phyloP scores from a whole-genome alignment of 2,888 invertebrate genomes.

The Chrysina gloriosa region DNA sequence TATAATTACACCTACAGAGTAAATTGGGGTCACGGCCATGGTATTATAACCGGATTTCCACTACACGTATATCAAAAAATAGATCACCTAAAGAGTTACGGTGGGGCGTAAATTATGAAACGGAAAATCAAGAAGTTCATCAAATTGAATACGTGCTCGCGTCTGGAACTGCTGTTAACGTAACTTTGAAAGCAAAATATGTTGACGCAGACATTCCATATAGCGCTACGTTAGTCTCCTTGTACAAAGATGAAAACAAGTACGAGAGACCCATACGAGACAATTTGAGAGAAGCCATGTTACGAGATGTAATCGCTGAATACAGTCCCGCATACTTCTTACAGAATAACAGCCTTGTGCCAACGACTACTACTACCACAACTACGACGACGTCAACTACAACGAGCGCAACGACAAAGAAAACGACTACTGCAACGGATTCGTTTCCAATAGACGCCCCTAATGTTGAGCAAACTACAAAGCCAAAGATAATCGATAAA shows the following conservation, averaged over 20 bases:
- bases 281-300: slow-evolving; percentile 73
- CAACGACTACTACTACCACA: slow-evolving; percentile 77
- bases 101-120: slow-evolving; percentile 73
- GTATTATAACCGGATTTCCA: slow-evolving; percentile 77
- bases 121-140: slow-evolving; percentile 69
- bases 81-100: slow-evolving; percentile 66
- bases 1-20: slow-evolving; percentile 78
- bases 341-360: slow-evolving; percentile 80
- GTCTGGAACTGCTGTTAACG: slow-evolving; percentile 85
- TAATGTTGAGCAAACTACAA: slow-evolving; percentile 53
- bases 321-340: slow-evolving; percentile 83
- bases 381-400: slow-evolving; percentile 67
- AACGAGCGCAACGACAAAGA: slow-evolving; percentile 68
- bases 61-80: slow-evolving; percentile 70
- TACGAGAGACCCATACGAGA: slow-evolving; percentile 73
- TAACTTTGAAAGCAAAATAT: slow-evolving; percentile 79
- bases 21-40: slow-evolving; percentile 84
- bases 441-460: slow-evolving; percentile 63
- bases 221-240: slow-evolving; percentile 76
- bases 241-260: slow-evolving; percentile 73
- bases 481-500: slow-evolving; percentile 36
- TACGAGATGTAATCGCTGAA: slow-evolving; percentile 76
- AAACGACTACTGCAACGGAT: slow-evolving; percentile 71
- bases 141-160: slow-evolving; percentile 69
- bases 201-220: slow-evolving; percentile 82